Percentiles rank a stretch among this genome's conserved stretches.
Evolutionary conservation across 2,797 vertebrate genomes (phyloP).

Genomic region (Rhincodon typus): DNA sequence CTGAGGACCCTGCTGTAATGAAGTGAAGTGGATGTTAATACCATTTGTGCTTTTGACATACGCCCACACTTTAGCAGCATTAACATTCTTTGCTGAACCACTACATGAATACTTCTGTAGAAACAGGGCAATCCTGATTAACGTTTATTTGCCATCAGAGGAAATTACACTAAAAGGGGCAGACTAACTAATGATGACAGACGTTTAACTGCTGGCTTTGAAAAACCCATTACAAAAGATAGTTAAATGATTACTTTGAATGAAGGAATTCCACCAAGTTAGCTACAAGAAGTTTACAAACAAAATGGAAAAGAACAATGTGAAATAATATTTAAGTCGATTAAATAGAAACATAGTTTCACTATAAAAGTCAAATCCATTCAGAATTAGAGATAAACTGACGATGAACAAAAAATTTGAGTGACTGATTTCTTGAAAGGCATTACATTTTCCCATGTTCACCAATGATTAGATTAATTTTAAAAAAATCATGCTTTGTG

Average conservation of each 20-base stretch:
- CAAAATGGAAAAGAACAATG: background rate
- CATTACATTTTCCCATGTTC: slow-evolving; percentile 17
- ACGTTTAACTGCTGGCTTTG: background rate
- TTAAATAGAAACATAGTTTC: background rate
- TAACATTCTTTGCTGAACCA: background rate
- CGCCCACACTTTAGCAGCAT: background rate
- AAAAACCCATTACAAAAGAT: background rate
- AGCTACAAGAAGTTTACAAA: background rate
- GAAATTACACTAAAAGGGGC: background rate
- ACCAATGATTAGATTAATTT: background rate
- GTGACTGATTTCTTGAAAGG: background rate
- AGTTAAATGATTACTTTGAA: background rate
- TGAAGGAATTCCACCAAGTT: background rate
- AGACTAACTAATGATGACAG: background rate
- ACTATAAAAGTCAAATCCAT: background rate
- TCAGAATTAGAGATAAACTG: background rate
- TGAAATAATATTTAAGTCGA: background rate
- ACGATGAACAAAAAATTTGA: background rate
- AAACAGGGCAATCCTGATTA: background rate
- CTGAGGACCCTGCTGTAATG: background rate
- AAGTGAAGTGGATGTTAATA: background rate
- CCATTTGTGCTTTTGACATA: background rate
- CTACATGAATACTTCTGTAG: background rate
- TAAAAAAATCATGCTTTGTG: background rate
- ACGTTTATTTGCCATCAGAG: background rate